Conservation (phyloP, 2,888 invertebrate genomes). For the Heliothis peltigera region DNA sequence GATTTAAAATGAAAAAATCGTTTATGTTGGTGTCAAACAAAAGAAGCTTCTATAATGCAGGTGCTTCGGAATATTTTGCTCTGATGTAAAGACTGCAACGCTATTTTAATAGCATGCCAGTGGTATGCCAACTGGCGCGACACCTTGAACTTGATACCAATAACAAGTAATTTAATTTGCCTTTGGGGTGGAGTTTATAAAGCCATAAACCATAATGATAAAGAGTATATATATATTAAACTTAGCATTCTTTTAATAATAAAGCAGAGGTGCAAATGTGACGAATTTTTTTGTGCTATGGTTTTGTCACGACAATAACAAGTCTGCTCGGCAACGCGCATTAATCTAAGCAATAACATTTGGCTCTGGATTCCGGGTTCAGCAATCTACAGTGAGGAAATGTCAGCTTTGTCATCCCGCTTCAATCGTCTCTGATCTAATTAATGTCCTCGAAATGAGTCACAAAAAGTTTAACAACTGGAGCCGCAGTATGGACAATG, state of each 20-base stretch:
- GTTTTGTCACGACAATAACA: constrained; percentile 50
- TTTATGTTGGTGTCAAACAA: constrained; percentile 46
- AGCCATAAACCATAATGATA: constrained; percentile 1
- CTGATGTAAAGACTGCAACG: constrained; percentile 32
- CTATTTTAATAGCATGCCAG: constrained; percentile 63
- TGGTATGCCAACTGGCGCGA: constrained; percentile 66
- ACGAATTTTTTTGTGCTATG: constrained; percentile 31
- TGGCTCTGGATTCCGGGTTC: constrained; percentile 84
- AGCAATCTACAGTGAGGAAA: constrained; percentile 78
- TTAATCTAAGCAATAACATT: constrained; percentile 62
- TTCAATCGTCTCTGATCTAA: constrained; percentile 81
- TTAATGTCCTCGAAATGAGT: constrained; percentile 76
- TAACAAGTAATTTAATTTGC: constrained; percentile 62
- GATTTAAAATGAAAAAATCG: constrained; percentile 71
- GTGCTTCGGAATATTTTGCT: constrained; percentile 51
- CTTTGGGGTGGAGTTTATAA: constrained; percentile 32
- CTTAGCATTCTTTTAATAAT: background rate
- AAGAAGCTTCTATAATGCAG: constrained; percentile 65
- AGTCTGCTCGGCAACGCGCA: constrained; percentile 58
- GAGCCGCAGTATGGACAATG: constrained; percentile 73
- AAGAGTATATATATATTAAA: too few species aligned
- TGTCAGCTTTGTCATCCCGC: constrained; percentile 80
- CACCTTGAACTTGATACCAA: constrained; percentile 73
- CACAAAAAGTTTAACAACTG: constrained; percentile 79
- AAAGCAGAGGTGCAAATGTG: constrained; percentile 12